phyloP scores from a whole-genome alignment of 2,113 vertebrate species.

The Rhineura floridana region DNA sequence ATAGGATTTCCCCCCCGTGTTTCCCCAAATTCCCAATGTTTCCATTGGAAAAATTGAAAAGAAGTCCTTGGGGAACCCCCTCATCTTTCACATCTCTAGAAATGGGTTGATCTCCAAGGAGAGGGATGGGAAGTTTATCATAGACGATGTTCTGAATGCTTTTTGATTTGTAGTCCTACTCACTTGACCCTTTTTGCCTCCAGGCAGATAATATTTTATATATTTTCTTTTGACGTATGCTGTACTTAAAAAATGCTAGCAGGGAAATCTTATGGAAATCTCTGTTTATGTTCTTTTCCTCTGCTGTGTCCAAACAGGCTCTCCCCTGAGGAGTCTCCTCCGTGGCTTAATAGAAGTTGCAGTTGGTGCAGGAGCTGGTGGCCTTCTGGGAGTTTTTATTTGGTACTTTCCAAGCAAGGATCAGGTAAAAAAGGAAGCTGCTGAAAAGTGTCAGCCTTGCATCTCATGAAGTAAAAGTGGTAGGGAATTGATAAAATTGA shows the following conservation, averaged over 20 bases:
- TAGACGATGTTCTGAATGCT: background rate
- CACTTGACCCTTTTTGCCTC: background rate
- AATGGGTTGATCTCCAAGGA: background rate
- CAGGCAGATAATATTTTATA: background rate
- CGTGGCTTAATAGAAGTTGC: constrained; percentile 88
- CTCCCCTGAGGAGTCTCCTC: constrained; percentile 84
- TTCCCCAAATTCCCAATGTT: too few species aligned
- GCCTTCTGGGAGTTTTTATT: constrained; percentile 85
- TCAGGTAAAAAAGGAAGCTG: constrained; percentile 79
- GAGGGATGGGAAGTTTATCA: background rate
- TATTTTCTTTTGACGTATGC: background rate
- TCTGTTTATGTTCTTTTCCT: rapidly evolving
- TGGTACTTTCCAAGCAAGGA: constrained; percentile 88
- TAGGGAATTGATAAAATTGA: background rate
- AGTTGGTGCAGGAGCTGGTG: constrained; percentile 82
- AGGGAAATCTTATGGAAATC: background rate
- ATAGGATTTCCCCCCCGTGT: too few species aligned
- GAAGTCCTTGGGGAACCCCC: too few species aligned
- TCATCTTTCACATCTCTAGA: too few species aligned
- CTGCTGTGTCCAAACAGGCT: constrained; percentile 75
- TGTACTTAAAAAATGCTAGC: background rate
- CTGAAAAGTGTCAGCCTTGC: background rate
- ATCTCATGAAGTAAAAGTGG: background rate
- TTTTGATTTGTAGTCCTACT: background rate
- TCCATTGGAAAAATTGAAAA: too few species aligned